Evolutionary conservation across 1,140 invertebrate genomes (phyloP).

Genomic region (Zaprionus taronus): DNA sequence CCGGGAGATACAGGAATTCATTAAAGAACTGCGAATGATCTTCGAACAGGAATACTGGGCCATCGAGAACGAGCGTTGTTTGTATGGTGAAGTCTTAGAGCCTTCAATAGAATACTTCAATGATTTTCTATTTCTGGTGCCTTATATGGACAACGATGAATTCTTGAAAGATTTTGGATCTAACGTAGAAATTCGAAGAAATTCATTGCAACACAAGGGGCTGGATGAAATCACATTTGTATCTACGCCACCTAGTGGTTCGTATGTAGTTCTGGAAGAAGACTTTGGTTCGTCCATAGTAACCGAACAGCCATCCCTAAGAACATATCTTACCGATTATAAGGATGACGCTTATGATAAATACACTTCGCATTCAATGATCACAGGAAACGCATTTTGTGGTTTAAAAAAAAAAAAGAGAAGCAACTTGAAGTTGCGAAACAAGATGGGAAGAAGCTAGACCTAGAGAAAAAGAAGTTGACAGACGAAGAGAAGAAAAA

Average conservation of each 20-base stretch:
- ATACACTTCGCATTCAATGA: neutral
- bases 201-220: neutral
- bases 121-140: conserved; percentile 60
- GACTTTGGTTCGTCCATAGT: neutral
- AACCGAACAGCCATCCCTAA: neutral
- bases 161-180: neutral
- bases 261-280: neutral
- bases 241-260: neutral
- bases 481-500: neutral
- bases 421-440: too few species aligned
- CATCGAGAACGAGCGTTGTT: conserved; percentile 24
- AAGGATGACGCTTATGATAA: neutral
- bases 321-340: neutral
- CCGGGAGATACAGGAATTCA: conserved; percentile 18
- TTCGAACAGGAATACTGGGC: conserved; percentile 55
- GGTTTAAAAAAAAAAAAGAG: too few species aligned
- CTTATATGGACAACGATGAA: conserved; percentile 13
- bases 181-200: neutral
- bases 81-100: neutral
- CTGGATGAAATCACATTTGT: neutral
- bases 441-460: too few species aligned
- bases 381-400: too few species aligned
- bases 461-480: too few species aligned
- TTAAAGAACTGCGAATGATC: conserved; percentile 26
- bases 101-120: conserved; percentile 59